Conservation (phyloP, 2,113 vertebrate species). For the Austrofundulus limnaeus region DNA sequence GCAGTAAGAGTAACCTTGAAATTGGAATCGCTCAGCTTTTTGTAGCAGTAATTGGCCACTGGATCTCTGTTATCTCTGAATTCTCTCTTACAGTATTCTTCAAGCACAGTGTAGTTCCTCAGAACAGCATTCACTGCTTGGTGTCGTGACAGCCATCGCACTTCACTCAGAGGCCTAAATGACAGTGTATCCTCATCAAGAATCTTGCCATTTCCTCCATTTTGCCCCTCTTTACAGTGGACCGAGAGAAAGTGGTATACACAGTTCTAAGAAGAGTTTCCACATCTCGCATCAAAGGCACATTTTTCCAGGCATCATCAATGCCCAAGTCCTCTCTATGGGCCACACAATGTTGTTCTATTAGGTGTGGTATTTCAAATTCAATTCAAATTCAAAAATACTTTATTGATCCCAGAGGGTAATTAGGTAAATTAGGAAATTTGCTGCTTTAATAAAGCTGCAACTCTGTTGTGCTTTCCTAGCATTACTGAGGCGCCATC, state of each 20-base stretch:
- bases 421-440: too few species aligned
- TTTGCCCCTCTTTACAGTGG: too few species aligned
- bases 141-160: not conserved
- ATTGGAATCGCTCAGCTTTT: conserved; percentile 34
- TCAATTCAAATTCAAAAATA: too few species aligned
- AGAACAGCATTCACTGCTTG: conserved; percentile 2
- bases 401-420: too few species aligned
- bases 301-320: conserved; percentile 30
- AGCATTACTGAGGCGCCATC: conserved; percentile 7
- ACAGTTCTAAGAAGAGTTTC: conserved; percentile 30
- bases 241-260: too few species aligned
- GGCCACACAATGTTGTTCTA: conserved; percentile 1
- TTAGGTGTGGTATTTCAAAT: conserved; percentile 3
- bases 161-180: not conserved
- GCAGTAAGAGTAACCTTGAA: conserved; percentile 28
- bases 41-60: conserved; percentile 9
- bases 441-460: not conserved
- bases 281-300: conserved; percentile 29
- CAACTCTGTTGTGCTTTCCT: not conserved
- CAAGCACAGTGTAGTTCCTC: conserved; percentile 10
- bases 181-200: not conserved
- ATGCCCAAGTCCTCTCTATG: conserved; percentile 23
- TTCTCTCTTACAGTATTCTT: conserved; percentile 6
- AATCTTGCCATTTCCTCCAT: too few species aligned
- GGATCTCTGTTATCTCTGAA: conserved; percentile 2